Conservation (phyloP, 2,797 vertebrate species). For the Sus cebifrons region DNA sequence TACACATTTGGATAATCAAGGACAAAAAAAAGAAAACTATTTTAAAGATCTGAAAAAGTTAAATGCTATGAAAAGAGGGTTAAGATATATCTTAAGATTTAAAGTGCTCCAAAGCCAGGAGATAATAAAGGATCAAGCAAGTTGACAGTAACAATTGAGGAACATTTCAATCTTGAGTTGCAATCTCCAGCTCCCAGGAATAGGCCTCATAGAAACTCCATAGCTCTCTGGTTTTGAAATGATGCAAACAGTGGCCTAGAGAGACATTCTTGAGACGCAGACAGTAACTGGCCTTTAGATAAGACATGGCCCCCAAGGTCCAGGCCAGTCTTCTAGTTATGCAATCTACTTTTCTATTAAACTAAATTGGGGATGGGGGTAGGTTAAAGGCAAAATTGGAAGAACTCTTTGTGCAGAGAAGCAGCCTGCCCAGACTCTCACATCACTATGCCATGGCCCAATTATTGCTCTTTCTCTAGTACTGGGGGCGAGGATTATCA, state of each 20-base stretch:
- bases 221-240: slow-evolving; percentile 15
- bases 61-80: background rate
- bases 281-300: background rate
- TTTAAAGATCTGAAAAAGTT: slow-evolving; percentile 22
- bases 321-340: background rate
- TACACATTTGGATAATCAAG: background rate
- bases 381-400: background rate
- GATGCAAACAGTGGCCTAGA: background rate
- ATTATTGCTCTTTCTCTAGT: background rate
- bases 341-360: background rate
- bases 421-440: background rate
- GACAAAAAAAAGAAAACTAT: background rate
- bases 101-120: background rate
- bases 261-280: slow-evolving; percentile 31
- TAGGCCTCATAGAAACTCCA: background rate
- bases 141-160: background rate
- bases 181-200: background rate
- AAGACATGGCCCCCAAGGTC: background rate
- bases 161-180: background rate
- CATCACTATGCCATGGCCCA: background rate
- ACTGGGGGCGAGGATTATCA: background rate
- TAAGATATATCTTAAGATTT: slow-evolving; percentile 23
- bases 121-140: slow-evolving; percentile 24
- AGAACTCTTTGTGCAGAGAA: background rate
- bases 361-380: background rate